A percentile compares a stretch with the other conserved stretches of the same genome.
phyloP scores from a whole-genome alignment of 2,113 vertebrate species.

The Thalassoma bifasciatum region DNA sequence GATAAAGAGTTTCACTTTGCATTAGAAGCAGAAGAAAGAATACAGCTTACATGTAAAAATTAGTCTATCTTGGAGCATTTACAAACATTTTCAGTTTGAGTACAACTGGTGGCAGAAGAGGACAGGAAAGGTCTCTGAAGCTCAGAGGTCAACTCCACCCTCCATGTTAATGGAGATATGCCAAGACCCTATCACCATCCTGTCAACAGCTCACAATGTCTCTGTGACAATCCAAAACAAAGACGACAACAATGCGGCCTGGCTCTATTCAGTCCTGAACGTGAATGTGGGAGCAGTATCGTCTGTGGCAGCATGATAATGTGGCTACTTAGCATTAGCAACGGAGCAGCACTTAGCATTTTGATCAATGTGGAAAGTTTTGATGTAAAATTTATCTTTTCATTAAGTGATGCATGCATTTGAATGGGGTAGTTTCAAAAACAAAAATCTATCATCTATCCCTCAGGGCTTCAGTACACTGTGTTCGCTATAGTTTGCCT shows the following conservation, averaged over 20 bases:
- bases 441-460: too few relatives aligned
- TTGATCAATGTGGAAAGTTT: neutral
- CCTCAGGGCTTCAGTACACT: neutral
- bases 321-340: constrained; percentile 25
- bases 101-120: constrained; percentile 25
- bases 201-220: constrained; percentile 69
- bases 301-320: constrained; percentile 16
- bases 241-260: constrained; percentile 52
- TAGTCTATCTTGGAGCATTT: neutral
- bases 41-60: constrained; percentile 30
- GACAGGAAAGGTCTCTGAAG: constrained; percentile 40
- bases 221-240: constrained; percentile 68
- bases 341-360: neutral
- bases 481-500: neutral
- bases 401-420: too few relatives aligned
- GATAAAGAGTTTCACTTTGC: too few relatives aligned
- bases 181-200: constrained; percentile 66
- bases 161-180: constrained; percentile 67
- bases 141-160: constrained; percentile 60
- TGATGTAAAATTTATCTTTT: too few relatives aligned
- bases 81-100: constrained; percentile 33
- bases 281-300: constrained; percentile 26
- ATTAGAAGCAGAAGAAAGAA: too few relatives aligned
- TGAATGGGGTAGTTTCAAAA: too few relatives aligned
- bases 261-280: constrained; percentile 41